Conservation (phyloP, 2,888 invertebrate species). For the Perizoma flavofasciatum region DNA sequence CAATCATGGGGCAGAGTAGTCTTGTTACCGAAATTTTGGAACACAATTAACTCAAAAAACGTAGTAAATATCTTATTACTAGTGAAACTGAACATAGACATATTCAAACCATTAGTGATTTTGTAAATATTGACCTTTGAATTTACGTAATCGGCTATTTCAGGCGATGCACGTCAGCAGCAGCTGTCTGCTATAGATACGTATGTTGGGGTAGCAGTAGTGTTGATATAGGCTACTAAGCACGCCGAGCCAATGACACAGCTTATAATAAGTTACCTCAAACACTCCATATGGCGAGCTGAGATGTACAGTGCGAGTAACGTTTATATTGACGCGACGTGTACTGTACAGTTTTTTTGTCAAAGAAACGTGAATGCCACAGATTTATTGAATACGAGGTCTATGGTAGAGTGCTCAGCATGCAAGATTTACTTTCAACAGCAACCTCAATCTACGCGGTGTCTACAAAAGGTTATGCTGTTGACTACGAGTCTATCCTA, state of each 20-base stretch:
- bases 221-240: conserved; percentile 17
- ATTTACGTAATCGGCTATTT: conserved; percentile 22
- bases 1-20: no score
- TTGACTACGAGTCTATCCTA: background rate
- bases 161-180: conserved; percentile 23
- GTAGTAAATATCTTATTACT: no score
- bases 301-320: no score
- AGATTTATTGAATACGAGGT: no score
- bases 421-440: no score
- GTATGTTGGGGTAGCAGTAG: conserved; percentile 2
- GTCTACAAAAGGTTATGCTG: background rate
- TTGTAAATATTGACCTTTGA: conserved; percentile 9
- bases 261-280: conserved; percentile 1
- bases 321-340: no score
- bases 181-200: conserved; percentile 11
- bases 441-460: background rate
- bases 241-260: background rate
- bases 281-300: conserved; percentile 1
- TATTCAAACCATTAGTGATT: conserved; percentile 8
- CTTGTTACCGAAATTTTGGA: no score
- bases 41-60: no score
- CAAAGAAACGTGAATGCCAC: no score
- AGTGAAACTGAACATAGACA: background rate
- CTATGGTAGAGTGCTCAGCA: no score
- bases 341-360: no score